Base-by-base conservation (phyloP, 92 coral and sea anemone species). In the Meandrina meandrites region DNA sequence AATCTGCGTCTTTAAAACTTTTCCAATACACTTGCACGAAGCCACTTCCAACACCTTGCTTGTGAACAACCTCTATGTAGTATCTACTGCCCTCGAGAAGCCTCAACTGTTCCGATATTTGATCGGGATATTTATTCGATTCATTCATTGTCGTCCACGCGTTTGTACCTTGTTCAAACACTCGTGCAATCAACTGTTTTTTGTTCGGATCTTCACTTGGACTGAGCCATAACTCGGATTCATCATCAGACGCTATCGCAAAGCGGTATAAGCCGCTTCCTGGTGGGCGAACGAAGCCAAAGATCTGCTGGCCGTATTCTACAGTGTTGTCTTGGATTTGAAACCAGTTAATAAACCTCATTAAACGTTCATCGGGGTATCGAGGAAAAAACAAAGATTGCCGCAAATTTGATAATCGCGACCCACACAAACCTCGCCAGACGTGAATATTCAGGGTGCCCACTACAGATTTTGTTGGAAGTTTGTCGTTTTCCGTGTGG, bases 201-300 rank as follows among this genome's bases (percentile, higher is more conserved):
- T 51, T 21, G 1, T 30, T 12, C 4, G 67, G 67, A 78, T 78
- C 37, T 50, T 78, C 64, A 36, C 60, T 53, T 4, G 66, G 58
- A 78, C 81, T 78, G 19, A 78, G 36, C 81, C 81, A 78, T 17
- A 78, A 78, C 81, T 78, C 81, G 8, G 81, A 78, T 30, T 31
- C 35, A 47, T 78, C 81, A 34, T 78, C 81, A 28, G 81, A 78
- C 21, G 81, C 42, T 17, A 78, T 78, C n/a, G 66, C 81, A 32
- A 78, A 78, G 21, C 42, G 60, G 35, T 4, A 78, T 9, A 18
- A 51, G 35, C 64, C 81, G 37, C 42, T 51, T 1, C 5, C 14
- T 17, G 22, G 66, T 17, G 81, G 66, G 14, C 50, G 64, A 1
- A 78, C 5, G 22, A 48, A 53, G 36, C 81, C 81, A 51, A 31